phyloP scores from a whole-genome alignment of 2,888 invertebrate species.

The Sceliomorpha sp. region DNA sequence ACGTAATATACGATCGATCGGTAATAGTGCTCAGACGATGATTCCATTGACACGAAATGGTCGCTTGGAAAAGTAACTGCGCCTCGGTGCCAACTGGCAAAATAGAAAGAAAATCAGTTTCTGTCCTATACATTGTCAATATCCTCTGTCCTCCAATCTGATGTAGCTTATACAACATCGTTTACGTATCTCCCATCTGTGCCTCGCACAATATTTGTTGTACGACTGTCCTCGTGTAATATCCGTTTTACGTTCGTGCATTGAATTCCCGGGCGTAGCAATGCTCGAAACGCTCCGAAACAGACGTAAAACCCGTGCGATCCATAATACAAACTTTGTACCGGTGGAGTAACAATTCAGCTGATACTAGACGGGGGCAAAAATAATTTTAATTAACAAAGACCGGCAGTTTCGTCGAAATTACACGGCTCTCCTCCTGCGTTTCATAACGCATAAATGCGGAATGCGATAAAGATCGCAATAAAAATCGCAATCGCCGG shows the following conservation, averaged over 20 bases:
- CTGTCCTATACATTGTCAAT: slow-evolving; percentile 53
- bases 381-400: slow-evolving; percentile 55
- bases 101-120: slow-evolving; percentile 52
- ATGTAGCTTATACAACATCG: slow-evolving; percentile 44
- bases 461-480: slow-evolving; percentile 37
- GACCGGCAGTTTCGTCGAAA: slow-evolving; percentile 33
- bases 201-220: slow-evolving; percentile 46
- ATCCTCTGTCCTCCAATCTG: slow-evolving; percentile 52
- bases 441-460: slow-evolving; percentile 37
- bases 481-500: slow-evolving; percentile 40
- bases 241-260: slow-evolving; percentile 58
- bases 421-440: slow-evolving; percentile 44
- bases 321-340: slow-evolving; percentile 57
- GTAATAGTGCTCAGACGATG: slow-evolving; percentile 16
- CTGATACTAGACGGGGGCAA: slow-evolving; percentile 47
- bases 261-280: slow-evolving; percentile 49
- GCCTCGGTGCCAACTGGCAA: not conserved
- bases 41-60: slow-evolving; percentile 30
- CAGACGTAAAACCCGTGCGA: slow-evolving; percentile 56
- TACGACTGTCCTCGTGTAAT: slow-evolving; percentile 51
- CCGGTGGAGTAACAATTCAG: slow-evolving; percentile 49
- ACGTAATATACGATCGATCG: slow-evolving; percentile 21
- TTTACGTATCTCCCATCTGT: slow-evolving; percentile 51
- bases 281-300: slow-evolving; percentile 46
- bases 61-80: slow-evolving; percentile 21